Conservation (phyloP, 2,113 vertebrate genomes). For the Amblyornis subalaris region DNA sequence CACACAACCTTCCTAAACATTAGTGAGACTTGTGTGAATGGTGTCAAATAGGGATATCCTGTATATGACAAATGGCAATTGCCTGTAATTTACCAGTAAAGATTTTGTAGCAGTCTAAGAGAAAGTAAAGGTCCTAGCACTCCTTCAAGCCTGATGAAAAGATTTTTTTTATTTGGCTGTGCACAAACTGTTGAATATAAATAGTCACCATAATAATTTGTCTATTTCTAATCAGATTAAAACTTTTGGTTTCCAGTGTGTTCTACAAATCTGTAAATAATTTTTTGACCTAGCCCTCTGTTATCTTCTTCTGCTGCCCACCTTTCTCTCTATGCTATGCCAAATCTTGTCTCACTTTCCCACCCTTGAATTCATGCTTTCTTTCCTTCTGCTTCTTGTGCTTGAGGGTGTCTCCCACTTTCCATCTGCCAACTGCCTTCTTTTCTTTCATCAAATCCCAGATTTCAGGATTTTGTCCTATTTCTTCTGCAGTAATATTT, state of each 20-base stretch:
- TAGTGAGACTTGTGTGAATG: not conserved
- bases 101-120: not conserved
- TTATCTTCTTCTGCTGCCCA: not conserved
- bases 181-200: not conserved
- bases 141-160: not conserved
- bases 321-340: not conserved
- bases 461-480: not conserved
- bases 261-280: not conserved
- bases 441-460: not conserved
- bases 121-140: not conserved
- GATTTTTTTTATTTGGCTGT: not conserved
- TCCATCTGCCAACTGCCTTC: conserved; percentile 23
- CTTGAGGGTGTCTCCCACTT: conserved; percentile 35
- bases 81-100: not conserved
- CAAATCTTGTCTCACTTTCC: not conserved
- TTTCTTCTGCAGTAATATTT: conserved; percentile 3
- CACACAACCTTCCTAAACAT: not conserved
- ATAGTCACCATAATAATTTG: not conserved
- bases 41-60: not conserved
- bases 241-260: not conserved
- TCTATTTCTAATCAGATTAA: not conserved
- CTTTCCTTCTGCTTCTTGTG: not conserved
- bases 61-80: not conserved
- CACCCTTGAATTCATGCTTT: not conserved
- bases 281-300: not conserved